These are phyloP conservation scores for Dysdera silvatica DNA, from an alignment of 1,140 invertebrate species.

Conservation along the genomic window DNA sequence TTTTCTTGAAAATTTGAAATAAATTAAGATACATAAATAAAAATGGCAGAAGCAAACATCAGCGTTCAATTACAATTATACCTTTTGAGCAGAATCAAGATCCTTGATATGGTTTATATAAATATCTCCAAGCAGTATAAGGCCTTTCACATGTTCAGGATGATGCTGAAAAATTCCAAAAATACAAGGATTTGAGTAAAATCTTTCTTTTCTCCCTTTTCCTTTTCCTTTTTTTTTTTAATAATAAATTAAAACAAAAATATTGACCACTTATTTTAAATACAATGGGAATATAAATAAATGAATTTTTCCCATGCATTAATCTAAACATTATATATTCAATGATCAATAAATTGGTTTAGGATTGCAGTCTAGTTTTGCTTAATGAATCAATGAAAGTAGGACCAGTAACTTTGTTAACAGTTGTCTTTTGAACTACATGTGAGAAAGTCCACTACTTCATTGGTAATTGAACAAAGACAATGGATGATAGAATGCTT, in stretches of 20 bases:
- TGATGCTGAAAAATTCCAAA: constrained; percentile 60
- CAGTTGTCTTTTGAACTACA: no score
- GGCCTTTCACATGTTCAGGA: constrained; percentile 87
- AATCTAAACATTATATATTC: background rate
- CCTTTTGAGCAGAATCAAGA: constrained; percentile 79
- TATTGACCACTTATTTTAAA: background rate
- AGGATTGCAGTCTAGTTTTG: no score
- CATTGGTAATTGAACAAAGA: no score
- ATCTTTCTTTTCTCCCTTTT: no score
- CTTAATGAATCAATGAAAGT: no score
- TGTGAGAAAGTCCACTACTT: no score
- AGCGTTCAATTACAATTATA: constrained; percentile 42
- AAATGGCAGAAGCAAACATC: background rate
- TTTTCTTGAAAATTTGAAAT: background rate
- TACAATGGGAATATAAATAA: background rate
- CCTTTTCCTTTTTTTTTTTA: no score
- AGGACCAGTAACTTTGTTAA: no score
- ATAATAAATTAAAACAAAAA: background rate
- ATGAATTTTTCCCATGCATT: background rate
- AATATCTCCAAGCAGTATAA: constrained; percentile 89
- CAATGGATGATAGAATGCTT: no score
- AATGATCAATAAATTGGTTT: background rate
- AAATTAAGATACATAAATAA: background rate
- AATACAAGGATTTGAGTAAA: no score
- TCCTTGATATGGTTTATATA: constrained; percentile 95